These are phyloP conservation scores for Fregata magnificens DNA, from an alignment of 2,113 vertebrate species.

Conservation along the genomic window DNA sequence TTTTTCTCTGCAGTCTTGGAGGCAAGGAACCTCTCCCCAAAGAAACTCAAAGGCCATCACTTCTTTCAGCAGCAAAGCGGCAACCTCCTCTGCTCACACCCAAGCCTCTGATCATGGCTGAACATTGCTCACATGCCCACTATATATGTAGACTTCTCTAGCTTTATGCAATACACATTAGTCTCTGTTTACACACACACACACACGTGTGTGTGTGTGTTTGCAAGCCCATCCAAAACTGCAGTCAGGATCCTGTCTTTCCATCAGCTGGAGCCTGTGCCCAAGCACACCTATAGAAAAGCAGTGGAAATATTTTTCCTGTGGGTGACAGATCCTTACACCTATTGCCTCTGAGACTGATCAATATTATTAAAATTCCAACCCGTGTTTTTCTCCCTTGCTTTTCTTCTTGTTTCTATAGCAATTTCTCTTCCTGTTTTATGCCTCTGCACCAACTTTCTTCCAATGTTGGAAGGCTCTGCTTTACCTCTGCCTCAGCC, in stretches of 20 bases:
- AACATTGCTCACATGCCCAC: neutral
- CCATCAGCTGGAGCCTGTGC: neutral
- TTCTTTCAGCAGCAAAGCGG: neutral
- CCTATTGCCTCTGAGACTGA: neutral
- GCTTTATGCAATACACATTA: neutral
- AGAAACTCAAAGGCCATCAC: neutral
- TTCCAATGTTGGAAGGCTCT: neutral
- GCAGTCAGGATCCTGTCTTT: neutral
- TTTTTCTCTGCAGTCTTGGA: neutral
- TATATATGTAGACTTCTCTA: neutral
- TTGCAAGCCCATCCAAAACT: neutral
- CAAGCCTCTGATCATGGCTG: neutral
- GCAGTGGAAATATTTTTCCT: neutral
- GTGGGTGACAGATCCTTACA: neutral
- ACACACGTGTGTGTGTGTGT: too few species aligned
- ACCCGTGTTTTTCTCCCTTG: neutral
- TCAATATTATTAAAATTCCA: constrained; percentile 36
- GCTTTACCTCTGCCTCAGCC: neutral
- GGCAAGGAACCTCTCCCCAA: neutral
- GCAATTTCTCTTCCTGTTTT: neutral
- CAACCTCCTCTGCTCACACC: neutral
- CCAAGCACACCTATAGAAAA: neutral
- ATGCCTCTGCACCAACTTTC: neutral
- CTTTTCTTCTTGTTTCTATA: constrained; percentile 4
- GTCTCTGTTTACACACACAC: neutral